A percentile compares a stretch with the other conserved stretches of the same genome.
phyloP scores from a whole-genome alignment of 2,888 invertebrate genomes.

The Phasia obesa region DNA sequence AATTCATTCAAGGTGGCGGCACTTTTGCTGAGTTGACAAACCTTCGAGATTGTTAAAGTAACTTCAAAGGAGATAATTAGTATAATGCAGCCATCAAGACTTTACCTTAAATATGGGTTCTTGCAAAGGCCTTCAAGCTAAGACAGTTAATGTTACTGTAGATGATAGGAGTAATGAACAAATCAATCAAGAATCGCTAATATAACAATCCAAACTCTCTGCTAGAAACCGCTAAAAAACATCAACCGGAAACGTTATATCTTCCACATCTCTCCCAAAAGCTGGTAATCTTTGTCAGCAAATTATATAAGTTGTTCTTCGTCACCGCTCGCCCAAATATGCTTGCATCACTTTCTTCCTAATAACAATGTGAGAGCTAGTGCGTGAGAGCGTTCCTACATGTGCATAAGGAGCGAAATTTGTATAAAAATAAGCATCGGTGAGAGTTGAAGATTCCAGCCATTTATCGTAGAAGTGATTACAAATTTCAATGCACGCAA shows the following conservation, averaged over 20 bases:
- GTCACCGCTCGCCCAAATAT: too few relatives aligned
- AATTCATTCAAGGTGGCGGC: slow-evolving; percentile 17
- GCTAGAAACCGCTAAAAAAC: slow-evolving; percentile 7
- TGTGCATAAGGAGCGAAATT: neutral
- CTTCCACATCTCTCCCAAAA: slow-evolving; percentile 9
- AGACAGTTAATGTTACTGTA: neutral
- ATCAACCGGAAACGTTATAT: neutral
- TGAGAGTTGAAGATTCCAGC: slow-evolving; percentile 62
- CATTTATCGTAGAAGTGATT: slow-evolving; percentile 59
- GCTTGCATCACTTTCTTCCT: neutral
- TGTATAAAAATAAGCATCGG: slow-evolving; percentile 1
- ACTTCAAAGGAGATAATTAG: slow-evolving; percentile 21
- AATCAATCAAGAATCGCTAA: slow-evolving; percentile 15
- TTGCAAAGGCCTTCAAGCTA: slow-evolving; percentile 9
- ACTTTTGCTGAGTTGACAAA: slow-evolving; percentile 9
- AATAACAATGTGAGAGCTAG: slow-evolving; percentile 20
- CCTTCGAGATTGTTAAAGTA: neutral
- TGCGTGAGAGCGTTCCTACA: neutral
- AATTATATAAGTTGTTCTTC: too few relatives aligned
- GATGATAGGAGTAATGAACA: slow-evolving; percentile 14
- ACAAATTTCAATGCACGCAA: slow-evolving; percentile 89
- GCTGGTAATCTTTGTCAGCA: neutral
- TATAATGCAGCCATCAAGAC: slow-evolving; percentile 6
- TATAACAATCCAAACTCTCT: slow-evolving; percentile 20
- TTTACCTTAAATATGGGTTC: slow-evolving; percentile 29